These are phyloP conservation scores for Callinectes sapidus DNA, from an alignment of 2,888 invertebrate genomes.

Conservation along the genomic window DNA sequence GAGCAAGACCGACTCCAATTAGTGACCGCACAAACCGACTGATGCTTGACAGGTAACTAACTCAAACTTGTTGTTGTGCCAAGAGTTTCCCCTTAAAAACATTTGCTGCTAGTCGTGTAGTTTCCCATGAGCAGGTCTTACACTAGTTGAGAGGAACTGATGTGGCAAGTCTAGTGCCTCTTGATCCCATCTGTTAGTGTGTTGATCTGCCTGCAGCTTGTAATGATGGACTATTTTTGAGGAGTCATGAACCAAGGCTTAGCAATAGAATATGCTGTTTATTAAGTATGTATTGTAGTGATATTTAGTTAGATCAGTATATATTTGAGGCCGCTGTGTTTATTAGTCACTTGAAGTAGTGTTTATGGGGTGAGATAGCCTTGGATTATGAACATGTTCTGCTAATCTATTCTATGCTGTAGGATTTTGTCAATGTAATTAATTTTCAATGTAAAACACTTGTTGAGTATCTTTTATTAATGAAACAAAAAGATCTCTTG, in stretches of 20 bases:
- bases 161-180: slow-evolving; percentile 22
- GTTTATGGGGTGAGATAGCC: slow-evolving; percentile 36
- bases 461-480: background rate
- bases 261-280: slow-evolving; percentile 37
- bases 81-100: background rate
- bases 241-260: slow-evolving; percentile 62
- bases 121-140: slow-evolving; percentile 53
- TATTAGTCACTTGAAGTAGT: slow-evolving; percentile 31
- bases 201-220: slow-evolving; percentile 62
- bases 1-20: slow-evolving; percentile 61
- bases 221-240: slow-evolving; percentile 37
- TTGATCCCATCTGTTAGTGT: slow-evolving; percentile 40
- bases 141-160: slow-evolving; percentile 29
- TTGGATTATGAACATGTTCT: slow-evolving; percentile 46
- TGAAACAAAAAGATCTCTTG: background rate
- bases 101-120: slow-evolving; percentile 47
- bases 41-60: slow-evolving; percentile 64
- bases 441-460: background rate
- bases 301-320: slow-evolving; percentile 22
- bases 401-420: slow-evolving; percentile 18
- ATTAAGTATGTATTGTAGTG: slow-evolving; percentile 26
- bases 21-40: slow-evolving; percentile 60
- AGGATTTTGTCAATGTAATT: slow-evolving; percentile 11
- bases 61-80: slow-evolving; percentile 41
- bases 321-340: slow-evolving; percentile 15